Conservation (phyloP, 1,140 invertebrate genomes). For the Pentalonia nigronervosa region DNA sequence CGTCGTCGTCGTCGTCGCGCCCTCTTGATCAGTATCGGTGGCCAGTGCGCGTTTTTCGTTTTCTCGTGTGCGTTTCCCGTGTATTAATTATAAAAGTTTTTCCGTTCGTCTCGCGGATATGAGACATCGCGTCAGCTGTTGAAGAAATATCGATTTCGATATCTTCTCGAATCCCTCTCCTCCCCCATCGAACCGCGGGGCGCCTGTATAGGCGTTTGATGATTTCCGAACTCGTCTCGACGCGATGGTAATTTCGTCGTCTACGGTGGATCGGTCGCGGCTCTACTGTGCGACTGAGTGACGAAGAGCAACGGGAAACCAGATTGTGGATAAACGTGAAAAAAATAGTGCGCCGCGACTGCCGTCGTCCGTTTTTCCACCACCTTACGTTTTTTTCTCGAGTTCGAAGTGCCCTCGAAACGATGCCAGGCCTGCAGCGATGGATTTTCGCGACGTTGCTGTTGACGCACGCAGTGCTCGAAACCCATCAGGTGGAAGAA, state of each 20-base stretch:
- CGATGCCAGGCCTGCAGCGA: not conserved
- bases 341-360: not conserved
- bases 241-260: not conserved
- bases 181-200: not conserved
- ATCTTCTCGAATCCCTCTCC: not conserved
- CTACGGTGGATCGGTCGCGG: not conserved
- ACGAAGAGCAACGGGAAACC: not conserved
- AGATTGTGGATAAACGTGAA: not conserved
- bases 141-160: not conserved
- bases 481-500: conserved; percentile 51
- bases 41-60: not conserved
- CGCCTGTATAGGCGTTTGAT: not conserved
- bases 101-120: not conserved
- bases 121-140: not conserved
- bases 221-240: not conserved
- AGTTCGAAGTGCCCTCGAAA: not conserved
- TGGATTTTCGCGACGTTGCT: not conserved
- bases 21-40: not conserved
- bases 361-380: not conserved
- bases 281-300: not conserved
- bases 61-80: not conserved
- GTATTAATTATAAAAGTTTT: not conserved
- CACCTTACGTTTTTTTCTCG: not conserved
- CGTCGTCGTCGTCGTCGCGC: not conserved
- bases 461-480: conserved; percentile 16